Evolutionary conservation across 2,888 invertebrate genomes (phyloP).

Genomic region (Euclidia mi): DNA sequence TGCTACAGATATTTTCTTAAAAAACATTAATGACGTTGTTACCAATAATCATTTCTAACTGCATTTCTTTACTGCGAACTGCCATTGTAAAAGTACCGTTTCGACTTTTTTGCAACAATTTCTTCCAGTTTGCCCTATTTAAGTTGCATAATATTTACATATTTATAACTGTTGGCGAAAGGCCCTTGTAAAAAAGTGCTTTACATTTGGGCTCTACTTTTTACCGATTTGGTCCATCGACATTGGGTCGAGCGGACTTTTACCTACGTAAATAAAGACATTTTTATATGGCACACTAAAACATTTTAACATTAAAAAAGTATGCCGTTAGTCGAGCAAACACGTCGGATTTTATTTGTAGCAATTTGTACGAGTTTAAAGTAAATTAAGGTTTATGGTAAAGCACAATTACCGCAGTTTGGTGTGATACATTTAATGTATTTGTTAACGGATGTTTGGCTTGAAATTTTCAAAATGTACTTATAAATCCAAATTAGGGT

Average conservation of each 20-base stretch:
- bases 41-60: slow-evolving; percentile 57
- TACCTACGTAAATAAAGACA: slow-evolving; percentile 82
- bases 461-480: no score
- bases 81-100: slow-evolving; percentile 63
- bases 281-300: slow-evolving; percentile 72
- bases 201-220: slow-evolving; percentile 83
- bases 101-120: slow-evolving; percentile 66
- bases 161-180: slow-evolving; percentile 55
- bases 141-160: slow-evolving; percentile 65
- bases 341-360: slow-evolving; percentile 38
- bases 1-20: slow-evolving; percentile 37
- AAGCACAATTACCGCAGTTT: slow-evolving; percentile 46
- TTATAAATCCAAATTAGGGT: no score
- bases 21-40: slow-evolving; percentile 48
- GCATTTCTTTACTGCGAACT: slow-evolving; percentile 65
- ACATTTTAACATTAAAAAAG: slow-evolving; percentile 51
- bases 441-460: no score
- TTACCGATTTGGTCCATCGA: slow-evolving; percentile 81
- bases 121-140: slow-evolving; percentile 64
- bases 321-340: slow-evolving; percentile 62
- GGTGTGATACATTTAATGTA: slow-evolving; percentile 6
- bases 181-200: slow-evolving; percentile 64
- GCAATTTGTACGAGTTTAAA: slow-evolving; percentile 36
- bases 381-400: slow-evolving; percentile 55
- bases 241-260: slow-evolving; percentile 62